Conservation (phyloP, 2,888 invertebrate species). For the Ophioninae sp. region DNA sequence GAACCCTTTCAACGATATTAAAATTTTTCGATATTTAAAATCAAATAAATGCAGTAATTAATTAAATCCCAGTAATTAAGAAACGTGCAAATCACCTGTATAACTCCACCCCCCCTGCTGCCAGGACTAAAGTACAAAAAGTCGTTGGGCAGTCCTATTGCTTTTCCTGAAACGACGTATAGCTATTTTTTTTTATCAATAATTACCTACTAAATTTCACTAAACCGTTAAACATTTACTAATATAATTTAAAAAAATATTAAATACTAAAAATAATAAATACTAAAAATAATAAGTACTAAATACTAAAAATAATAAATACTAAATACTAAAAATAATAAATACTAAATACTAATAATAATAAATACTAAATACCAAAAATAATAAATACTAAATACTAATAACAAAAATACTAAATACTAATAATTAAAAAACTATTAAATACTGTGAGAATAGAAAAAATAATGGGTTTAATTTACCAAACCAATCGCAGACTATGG, state of each 20-base stretch:
- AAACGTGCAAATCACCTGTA: constrained; percentile 86
- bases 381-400: no score
- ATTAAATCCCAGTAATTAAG: background rate
- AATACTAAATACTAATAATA: no score
- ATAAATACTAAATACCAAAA: background rate
- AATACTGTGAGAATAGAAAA: background rate
- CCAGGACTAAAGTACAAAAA: constrained; percentile 92
- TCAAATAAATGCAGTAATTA: background rate
- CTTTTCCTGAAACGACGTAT: constrained; percentile 85
- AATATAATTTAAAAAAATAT: background rate
- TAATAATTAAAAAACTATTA: no score
- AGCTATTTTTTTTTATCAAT: background rate
- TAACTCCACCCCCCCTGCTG: constrained; percentile 96
- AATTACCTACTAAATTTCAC: no score
- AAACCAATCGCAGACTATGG: constrained; percentile 97
- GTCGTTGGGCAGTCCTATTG: constrained; percentile 94
- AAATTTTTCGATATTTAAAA: background rate
- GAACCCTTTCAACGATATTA: constrained; percentile 86
- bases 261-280: background rate
- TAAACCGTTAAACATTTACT: no score
- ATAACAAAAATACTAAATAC: background rate
- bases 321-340: no score
- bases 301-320: no score
- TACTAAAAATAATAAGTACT: no score
- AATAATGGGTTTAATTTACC: constrained; percentile 82